Conservation (phyloP, 2,797 vertebrate genomes). For the Gallinago nigripennis region DNA sequence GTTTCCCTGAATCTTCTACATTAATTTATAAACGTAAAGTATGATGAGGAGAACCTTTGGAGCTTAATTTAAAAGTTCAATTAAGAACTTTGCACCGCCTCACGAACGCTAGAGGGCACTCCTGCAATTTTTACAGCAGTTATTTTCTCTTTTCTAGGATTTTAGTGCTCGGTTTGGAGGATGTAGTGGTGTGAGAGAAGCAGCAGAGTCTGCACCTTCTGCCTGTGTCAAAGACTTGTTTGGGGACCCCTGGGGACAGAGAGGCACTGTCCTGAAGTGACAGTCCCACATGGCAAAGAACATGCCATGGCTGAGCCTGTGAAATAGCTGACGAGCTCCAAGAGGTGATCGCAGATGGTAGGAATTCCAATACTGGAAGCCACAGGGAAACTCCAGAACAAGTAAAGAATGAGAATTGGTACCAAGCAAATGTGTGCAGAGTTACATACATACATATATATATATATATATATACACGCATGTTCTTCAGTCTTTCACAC, state of each 20-base stretch:
- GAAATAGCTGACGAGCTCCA: background rate
- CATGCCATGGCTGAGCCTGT: no score
- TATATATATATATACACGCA: no score
- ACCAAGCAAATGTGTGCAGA: background rate
- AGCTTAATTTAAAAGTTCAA: background rate
- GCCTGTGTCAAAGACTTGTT: no score
- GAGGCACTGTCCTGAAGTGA: background rate
- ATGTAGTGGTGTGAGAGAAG: rapidly evolving
- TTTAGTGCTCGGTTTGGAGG: background rate
- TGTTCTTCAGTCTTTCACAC: no score
- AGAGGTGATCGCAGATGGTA: background rate
- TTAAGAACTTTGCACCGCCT: background rate
- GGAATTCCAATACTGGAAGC: background rate
- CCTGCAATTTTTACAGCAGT: background rate
- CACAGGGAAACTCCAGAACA: background rate
- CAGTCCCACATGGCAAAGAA: background rate
- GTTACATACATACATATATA: background rate
- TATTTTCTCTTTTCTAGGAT: rapidly evolving
- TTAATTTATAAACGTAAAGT: rapidly evolving
- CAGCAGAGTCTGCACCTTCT: background rate
- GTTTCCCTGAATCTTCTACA: background rate
- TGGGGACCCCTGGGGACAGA: background rate
- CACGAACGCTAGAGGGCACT: conserved; percentile 16
- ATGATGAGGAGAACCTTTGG: background rate
- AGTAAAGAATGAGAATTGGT: background rate